These are phyloP conservation scores for Anableps anableps DNA, from an alignment of 2,797 vertebrate species.

Conservation along the genomic window DNA sequence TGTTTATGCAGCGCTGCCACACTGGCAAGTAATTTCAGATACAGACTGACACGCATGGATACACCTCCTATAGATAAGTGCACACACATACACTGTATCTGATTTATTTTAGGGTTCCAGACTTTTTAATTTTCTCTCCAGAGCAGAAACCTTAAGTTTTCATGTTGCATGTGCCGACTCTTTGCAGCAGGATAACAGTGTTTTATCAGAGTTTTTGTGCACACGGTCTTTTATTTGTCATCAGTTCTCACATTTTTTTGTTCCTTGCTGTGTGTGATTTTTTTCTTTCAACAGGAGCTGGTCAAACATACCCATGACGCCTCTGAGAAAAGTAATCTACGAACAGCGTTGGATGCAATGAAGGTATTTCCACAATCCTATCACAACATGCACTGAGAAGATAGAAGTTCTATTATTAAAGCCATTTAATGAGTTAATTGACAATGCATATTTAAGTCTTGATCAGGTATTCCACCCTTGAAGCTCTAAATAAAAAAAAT, in stretches of 20 bases:
- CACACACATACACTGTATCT: slow-evolving; percentile 37
- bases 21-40: slow-evolving; percentile 76
- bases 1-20: slow-evolving; percentile 72
- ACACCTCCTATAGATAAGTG: slow-evolving; percentile 21
- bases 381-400: neutral
- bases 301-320: slow-evolving; percentile 93
- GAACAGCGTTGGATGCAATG: slow-evolving; percentile 93
- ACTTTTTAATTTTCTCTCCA: neutral
- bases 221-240: neutral
- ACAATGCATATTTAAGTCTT: neutral
- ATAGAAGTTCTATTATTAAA: neutral
- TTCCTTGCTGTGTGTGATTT: neutral
- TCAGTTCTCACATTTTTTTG: neutral
- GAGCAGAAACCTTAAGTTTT: slow-evolving; percentile 32
- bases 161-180: slow-evolving; percentile 11
- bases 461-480: neutral
- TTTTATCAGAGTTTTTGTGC: neutral
- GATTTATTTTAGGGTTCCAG: slow-evolving; percentile 51
- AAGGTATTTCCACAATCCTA: slow-evolving; percentile 80
- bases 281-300: slow-evolving; percentile 85
- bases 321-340: slow-evolving; percentile 88
- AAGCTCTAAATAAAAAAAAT: neutral
- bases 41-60: slow-evolving; percentile 25
- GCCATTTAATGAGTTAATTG: neutral
- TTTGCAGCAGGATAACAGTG: slow-evolving; percentile 10